Conservation (phyloP, 2,888 invertebrate species). For the Aricia artaxerxes region DNA sequence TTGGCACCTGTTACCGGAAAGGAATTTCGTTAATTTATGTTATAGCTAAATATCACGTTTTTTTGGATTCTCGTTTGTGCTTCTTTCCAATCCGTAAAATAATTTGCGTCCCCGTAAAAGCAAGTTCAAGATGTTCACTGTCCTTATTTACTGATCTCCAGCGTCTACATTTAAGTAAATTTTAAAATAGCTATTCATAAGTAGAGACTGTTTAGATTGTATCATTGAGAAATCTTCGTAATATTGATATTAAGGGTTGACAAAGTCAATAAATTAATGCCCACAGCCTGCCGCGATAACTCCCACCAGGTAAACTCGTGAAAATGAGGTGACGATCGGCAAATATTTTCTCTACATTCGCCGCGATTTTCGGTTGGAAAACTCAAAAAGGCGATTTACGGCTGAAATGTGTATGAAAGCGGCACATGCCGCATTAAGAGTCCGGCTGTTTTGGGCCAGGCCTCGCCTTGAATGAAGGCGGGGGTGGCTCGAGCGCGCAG, state of each 20-base stretch:
- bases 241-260: constrained; percentile 25
- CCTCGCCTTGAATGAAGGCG: constrained; percentile 73
- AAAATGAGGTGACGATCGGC: constrained; percentile 9
- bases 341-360: not conserved
- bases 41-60: not conserved
- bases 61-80: not conserved
- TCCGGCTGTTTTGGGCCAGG: constrained; percentile 71
- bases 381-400: constrained; percentile 16
- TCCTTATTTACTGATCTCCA: not conserved
- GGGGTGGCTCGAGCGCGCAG: constrained; percentile 71
- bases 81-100: not conserved
- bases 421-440: constrained; percentile 74
- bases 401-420: constrained; percentile 54
- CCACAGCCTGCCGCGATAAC: not conserved
- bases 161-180: not conserved
- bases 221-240: constrained; percentile 24
- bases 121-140: not conserved
- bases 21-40: constrained; percentile 29
- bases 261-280: not conserved
- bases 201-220: not conserved
- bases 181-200: not conserved
- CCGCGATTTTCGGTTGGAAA: not conserved
- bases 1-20: constrained; percentile 29
- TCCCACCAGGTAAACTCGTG: not conserved
- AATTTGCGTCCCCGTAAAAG: not conserved